phyloP scores from a whole-genome alignment of 2,797 vertebrate species.

The Sylvia borin region DNA sequence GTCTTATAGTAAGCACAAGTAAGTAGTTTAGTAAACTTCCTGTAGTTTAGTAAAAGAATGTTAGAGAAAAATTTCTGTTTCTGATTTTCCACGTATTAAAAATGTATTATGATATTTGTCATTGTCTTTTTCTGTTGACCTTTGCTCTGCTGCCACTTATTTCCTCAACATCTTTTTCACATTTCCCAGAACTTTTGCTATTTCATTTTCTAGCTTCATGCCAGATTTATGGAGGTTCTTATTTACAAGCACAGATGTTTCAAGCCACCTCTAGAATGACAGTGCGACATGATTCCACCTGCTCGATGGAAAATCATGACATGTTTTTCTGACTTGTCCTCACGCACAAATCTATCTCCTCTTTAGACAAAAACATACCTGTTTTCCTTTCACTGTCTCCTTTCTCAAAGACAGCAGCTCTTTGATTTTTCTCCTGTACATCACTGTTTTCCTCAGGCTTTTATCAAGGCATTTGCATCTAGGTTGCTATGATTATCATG shows the following conservation, averaged over 20 bases:
- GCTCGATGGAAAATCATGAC: neutral
- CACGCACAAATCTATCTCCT: neutral
- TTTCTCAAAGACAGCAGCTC: neutral
- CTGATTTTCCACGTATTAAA: neutral
- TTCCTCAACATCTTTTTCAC: neutral
- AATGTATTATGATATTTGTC: neutral
- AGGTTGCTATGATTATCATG: neutral
- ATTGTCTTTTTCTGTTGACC: neutral
- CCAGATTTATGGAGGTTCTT: neutral
- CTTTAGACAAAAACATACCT: neutral
- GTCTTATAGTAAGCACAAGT: neutral
- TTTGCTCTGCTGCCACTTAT: neutral
- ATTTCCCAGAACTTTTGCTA: neutral
- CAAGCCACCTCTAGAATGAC: neutral
- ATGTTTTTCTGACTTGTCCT: conserved; percentile 11
- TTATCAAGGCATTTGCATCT: neutral
- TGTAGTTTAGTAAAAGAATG: neutral
- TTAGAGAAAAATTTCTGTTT: neutral
- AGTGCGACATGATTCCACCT: conserved; percentile 26
- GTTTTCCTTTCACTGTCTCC: neutral
- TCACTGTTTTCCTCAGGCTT: neutral
- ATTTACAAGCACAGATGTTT: conserved; percentile 1
- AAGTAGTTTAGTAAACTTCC: neutral
- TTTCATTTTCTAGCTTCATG: neutral
- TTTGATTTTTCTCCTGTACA: neutral